Evolutionary conservation across 2,113 vertebrate genomes (phyloP).

Genomic region (Dryoscopus gambensis): DNA sequence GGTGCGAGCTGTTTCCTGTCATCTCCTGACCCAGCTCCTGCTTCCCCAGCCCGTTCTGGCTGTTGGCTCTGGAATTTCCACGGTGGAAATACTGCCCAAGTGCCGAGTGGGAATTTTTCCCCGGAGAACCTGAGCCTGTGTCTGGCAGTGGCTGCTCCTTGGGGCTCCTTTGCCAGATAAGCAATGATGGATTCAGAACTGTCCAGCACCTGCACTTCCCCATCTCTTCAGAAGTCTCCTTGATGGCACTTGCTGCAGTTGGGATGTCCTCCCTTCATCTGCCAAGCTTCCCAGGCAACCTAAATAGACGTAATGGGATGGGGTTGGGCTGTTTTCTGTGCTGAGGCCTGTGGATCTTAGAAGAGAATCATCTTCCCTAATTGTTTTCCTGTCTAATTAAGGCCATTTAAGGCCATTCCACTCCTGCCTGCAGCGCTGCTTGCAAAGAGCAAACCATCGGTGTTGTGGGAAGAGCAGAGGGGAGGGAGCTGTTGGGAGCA

Average conservation of each 20-base stretch:
- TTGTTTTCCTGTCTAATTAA: slow-evolving; percentile 29
- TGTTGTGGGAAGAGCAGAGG: background rate
- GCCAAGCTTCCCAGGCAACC: background rate
- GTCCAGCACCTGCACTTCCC: background rate
- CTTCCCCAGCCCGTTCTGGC: background rate
- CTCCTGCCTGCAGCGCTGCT: background rate
- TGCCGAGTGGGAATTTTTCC: background rate
- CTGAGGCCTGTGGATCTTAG: background rate
- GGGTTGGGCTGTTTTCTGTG: background rate
- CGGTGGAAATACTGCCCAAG: background rate
- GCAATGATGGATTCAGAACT: background rate
- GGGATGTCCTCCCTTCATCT: background rate
- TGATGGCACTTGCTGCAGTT: background rate
- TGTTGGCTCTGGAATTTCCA: background rate
- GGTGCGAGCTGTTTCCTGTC: background rate
- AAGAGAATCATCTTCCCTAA: background rate
- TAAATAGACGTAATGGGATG: background rate
- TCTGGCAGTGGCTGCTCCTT: background rate
- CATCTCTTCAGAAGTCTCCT: background rate
- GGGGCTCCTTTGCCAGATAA: background rate
- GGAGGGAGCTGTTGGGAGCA: background rate
- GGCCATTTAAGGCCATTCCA: background rate
- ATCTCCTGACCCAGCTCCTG: background rate
- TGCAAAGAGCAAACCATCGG: background rate
- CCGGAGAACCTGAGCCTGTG: background rate